These are phyloP conservation scores for Pocillopora verrucosa DNA, from an alignment of 64 coral and sea anemone species.

Conservation along the genomic window DNA sequence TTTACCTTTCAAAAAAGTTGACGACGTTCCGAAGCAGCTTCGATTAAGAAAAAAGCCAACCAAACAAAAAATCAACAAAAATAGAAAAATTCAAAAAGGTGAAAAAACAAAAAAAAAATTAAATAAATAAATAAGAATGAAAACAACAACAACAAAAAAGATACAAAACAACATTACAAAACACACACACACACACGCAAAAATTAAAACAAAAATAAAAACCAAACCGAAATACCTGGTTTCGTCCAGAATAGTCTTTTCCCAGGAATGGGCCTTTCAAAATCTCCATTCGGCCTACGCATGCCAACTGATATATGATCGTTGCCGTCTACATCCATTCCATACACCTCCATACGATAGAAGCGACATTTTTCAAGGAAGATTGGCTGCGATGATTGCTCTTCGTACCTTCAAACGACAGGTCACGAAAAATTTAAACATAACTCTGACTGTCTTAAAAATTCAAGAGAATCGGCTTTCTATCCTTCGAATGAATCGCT, in stretches of 20 bases:
- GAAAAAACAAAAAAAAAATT: too few relatives aligned
- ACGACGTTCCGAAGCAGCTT: too few relatives aligned
- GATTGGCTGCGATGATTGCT: constrained; percentile 25
- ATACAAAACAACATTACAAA: too few relatives aligned
- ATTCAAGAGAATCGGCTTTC: not conserved
- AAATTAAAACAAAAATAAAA: not conserved
- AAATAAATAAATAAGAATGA: not conserved
- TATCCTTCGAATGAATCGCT: not conserved
- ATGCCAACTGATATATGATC: constrained; percentile 62
- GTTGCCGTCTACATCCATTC: not conserved
- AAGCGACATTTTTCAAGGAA: constrained; percentile 37
- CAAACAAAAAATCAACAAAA: too few relatives aligned
- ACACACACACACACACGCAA: too few relatives aligned
- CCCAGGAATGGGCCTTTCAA: constrained; percentile 32
- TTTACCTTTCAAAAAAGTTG: too few relatives aligned
- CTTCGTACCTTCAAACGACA: constrained; percentile 21
- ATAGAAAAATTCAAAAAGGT: too few relatives aligned
- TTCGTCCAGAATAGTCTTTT: constrained; percentile 51
- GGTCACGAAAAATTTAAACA: too few relatives aligned
- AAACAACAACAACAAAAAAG: constrained; percentile 1
- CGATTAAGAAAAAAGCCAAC: too few relatives aligned
- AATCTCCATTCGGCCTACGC: constrained; percentile 4
- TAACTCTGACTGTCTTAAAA: not conserved
- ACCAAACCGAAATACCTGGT: constrained; percentile 24
- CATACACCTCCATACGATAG: constrained; percentile 41